phyloP scores from a whole-genome alignment of 2,113 vertebrate genomes.

The Phrynosoma platyrhinos region DNA sequence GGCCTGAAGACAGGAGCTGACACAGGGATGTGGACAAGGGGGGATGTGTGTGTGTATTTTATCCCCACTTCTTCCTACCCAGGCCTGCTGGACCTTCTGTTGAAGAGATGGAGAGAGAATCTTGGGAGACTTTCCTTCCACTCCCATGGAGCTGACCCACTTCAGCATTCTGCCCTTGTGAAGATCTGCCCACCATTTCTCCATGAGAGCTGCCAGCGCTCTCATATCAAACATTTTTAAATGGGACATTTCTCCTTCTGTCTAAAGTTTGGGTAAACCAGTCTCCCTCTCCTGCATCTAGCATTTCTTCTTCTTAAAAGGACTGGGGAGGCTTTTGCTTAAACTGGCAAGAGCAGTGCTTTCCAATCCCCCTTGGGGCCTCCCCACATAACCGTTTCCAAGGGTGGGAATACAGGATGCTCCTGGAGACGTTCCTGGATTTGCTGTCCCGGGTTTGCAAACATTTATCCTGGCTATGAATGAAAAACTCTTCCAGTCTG shows the following conservation, averaged over 20 bases:
- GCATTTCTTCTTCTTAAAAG: background rate
- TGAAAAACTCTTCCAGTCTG: conserved; percentile 25
- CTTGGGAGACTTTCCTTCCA: background rate
- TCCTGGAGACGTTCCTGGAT: conserved; percentile 10
- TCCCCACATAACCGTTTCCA: conserved; percentile 22
- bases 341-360: background rate
- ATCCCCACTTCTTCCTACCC: background rate
- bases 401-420: conserved; percentile 25
- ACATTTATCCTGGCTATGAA: conserved; percentile 41
- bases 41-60: background rate
- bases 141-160: background rate
- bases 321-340: background rate
- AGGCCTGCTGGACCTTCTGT: background rate
- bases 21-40: background rate
- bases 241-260: background rate
- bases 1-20: background rate
- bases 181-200: background rate
- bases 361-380: conserved; percentile 6
- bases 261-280: background rate
- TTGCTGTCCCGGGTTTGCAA: conserved; percentile 20
- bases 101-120: background rate
- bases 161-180: background rate
- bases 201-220: background rate
- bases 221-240: background rate
- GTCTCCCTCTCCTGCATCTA: background rate